These are phyloP conservation scores for Hypotaenidia philippensis DNA, from an alignment of 2,797 vertebrate genomes.

Conservation along the genomic window DNA sequence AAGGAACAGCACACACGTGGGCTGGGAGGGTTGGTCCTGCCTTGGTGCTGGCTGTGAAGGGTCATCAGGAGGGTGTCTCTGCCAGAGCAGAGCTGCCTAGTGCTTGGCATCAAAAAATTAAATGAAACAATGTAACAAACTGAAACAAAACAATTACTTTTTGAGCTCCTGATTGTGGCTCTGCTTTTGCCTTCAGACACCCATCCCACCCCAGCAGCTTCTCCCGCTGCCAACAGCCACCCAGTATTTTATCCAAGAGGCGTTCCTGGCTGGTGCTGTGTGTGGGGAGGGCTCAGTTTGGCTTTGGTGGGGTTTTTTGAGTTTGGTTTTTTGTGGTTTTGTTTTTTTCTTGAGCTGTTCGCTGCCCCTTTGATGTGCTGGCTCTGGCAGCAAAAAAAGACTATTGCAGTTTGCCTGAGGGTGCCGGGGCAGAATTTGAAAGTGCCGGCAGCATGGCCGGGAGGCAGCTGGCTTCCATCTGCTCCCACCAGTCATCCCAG, in stretches of 20 bases:
- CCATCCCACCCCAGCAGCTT: background rate
- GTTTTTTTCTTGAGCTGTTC: background rate
- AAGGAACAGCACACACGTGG: accelerated
- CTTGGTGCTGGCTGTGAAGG: background rate
- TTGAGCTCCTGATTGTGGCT: background rate
- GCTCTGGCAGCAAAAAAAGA: background rate
- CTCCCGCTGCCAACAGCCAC: background rate
- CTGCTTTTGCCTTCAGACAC: background rate
- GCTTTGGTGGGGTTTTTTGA: background rate
- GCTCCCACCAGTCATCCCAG: background rate
- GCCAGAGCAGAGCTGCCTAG: background rate
- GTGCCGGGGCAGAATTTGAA: background rate
- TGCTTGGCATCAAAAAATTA: background rate
- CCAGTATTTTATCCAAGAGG: background rate
- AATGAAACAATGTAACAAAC: background rate
- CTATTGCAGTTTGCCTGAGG: background rate
- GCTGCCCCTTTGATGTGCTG: conserved; percentile 28
- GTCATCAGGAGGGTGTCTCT: background rate
- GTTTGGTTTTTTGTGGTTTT: background rate
- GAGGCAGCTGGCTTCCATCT: background rate
- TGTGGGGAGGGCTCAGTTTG: background rate
- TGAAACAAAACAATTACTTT: background rate
- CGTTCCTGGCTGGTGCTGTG: background rate
- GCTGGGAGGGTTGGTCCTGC: background rate
- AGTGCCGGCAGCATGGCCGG: background rate